Conservation (phyloP, 30 jellyfish, hydroid and myxozoan genomes). For the Chironex yamaguchii region DNA sequence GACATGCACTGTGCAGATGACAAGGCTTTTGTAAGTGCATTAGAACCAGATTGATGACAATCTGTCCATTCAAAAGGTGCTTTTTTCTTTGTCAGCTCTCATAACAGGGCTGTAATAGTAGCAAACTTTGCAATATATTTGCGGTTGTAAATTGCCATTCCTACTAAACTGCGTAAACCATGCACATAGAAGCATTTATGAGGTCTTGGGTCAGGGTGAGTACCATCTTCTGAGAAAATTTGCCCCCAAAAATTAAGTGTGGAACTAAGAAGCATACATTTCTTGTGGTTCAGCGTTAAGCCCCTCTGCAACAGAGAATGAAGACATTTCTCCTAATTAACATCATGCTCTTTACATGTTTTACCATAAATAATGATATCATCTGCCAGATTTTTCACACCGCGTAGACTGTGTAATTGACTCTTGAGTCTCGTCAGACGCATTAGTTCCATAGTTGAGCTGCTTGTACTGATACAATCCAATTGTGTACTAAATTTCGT, state of each 20-base stretch:
- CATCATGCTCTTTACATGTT: neutral
- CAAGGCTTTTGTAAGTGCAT: constrained; percentile 5
- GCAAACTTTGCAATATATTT: constrained; percentile 30
- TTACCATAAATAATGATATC: neutral
- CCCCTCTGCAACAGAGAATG: neutral
- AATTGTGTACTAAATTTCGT: neutral
- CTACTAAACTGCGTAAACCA: constrained; percentile 41
- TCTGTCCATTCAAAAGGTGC: constrained; percentile 17
- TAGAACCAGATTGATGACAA: constrained; percentile 12
- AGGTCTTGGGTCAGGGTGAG: neutral
- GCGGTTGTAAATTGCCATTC: constrained; percentile 52
- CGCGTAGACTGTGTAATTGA: neutral
- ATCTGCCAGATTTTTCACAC: neutral
- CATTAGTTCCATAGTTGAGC: neutral
- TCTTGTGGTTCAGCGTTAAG: neutral
- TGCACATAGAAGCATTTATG: too few relatives aligned
- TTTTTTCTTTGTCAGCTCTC: constrained; percentile 30
- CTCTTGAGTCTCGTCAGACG: neutral
- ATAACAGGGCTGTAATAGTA: constrained; percentile 40
- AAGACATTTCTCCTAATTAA: neutral
- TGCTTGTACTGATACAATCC: neutral
- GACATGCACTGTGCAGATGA: constrained; percentile 34
- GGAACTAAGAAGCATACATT: neutral
- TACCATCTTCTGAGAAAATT: neutral
- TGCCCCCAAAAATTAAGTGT: neutral